Conservation (phyloP, 1,140 invertebrate genomes). For the Lanistes nyassanus region DNA sequence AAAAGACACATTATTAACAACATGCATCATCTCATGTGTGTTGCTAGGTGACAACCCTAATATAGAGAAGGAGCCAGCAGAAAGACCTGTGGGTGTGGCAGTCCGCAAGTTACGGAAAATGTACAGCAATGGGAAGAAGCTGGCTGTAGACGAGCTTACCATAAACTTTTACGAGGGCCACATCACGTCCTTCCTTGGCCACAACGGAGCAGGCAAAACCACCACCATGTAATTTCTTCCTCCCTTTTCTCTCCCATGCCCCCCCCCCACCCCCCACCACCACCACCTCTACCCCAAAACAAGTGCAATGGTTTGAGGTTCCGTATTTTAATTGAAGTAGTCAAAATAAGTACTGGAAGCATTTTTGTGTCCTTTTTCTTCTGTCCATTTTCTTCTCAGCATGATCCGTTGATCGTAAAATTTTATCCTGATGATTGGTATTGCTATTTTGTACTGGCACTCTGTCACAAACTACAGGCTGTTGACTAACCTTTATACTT, state of each 20-base stretch:
- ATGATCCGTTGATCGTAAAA: too few relatives aligned
- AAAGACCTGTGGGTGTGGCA: slow-evolving; percentile 72
- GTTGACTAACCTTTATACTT: too few relatives aligned
- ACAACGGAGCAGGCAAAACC: slow-evolving; percentile 76
- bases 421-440: too few relatives aligned
- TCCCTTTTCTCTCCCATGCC: background rate
- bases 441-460: too few relatives aligned
- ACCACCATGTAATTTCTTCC: slow-evolving; percentile 71
- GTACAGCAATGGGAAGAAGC: slow-evolving; percentile 59
- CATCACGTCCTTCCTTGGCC: slow-evolving; percentile 74
- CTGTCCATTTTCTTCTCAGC: too few relatives aligned
- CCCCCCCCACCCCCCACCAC: too few relatives aligned
- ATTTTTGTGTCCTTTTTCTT: too few relatives aligned
- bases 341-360: too few relatives aligned
- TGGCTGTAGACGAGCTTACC: slow-evolving; percentile 76
- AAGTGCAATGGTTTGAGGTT: too few relatives aligned
- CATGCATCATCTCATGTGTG: background rate
- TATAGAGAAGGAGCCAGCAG: slow-evolving; percentile 72
- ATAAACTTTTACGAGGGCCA: slow-evolving; percentile 74
- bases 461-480: too few relatives aligned
- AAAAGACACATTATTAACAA: background rate
- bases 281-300: too few relatives aligned
- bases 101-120: slow-evolving; percentile 75
- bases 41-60: slow-evolving; percentile 28
- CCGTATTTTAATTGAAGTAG: too few relatives aligned